Base-by-base conservation (phyloP, 2,888 invertebrate genomes). In the Sminthurides aquaticus region DNA sequence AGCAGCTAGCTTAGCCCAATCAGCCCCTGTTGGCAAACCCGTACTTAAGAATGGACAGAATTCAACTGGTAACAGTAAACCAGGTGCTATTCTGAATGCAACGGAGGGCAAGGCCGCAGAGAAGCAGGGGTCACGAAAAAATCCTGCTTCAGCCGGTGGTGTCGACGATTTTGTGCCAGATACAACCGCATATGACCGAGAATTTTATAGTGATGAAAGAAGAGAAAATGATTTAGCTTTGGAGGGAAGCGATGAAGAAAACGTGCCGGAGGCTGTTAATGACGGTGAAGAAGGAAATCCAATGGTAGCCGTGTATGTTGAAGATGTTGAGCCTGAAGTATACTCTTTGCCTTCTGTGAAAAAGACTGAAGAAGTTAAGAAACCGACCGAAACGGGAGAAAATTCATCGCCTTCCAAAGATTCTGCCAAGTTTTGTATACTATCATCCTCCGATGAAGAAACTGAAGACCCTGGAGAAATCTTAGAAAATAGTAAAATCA, bases 271-370 rank as follows among this genome's bases (percentile, higher is more conserved):
- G 57, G 58, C 43, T n/a, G 56, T 54, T 54, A 74, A 71, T 29
- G 76, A 73, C 59, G 89, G 89, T 66, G 85, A 84, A 29, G 88
- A 77, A 62, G 80, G 83, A 43, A 91, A 90, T 81, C 91, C 91
- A 26, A 80, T 89, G 76, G 90, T 94, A 0, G 88, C 89, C 27
- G 87, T 87, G 59, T 87, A 89, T 72, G 89, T 90, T 78, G 92
- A 93, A 77, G 92, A 93, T 77, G 80, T 91, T 55, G 88, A 88
- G 73, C 85, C 86, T 0, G 85, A 85, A 56, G 86, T 87, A 69
- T 64, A 64, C 29, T 64, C 57, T 52, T 61, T 29, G 49, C 64
- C 61, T 43, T 57, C 56, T 55, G 25, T 26, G 5, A 52, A 26
- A 8, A 43, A 34, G 5, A 52, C 52, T 20, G 54, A 34, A 25